Conservation (phyloP, 1,140 invertebrate species). For the Battus philenor region DNA sequence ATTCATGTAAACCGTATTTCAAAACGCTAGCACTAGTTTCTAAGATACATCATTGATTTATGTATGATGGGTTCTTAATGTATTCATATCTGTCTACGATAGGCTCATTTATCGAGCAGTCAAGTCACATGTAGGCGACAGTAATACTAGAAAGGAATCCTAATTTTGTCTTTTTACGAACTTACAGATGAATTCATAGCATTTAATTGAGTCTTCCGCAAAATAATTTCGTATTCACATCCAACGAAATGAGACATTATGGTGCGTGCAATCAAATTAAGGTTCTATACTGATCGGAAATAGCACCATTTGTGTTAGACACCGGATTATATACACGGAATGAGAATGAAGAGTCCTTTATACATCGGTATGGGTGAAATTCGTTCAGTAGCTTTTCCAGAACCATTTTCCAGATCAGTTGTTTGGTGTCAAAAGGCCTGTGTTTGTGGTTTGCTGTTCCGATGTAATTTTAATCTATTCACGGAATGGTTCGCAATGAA, state of each 20-base stretch:
- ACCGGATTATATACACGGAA: slow-evolving; percentile 6
- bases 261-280: slow-evolving; percentile 31
- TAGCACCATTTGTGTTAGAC: slow-evolving; percentile 17
- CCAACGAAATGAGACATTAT: slow-evolving; percentile 35
- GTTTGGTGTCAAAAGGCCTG: slow-evolving; percentile 16
- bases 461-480: slow-evolving; percentile 17
- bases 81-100: too few relatives aligned
- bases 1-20: too few relatives aligned
- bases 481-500: too few relatives aligned
- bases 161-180: slow-evolving; percentile 6
- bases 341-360: slow-evolving; percentile 7
- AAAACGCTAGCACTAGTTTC: too few relatives aligned
- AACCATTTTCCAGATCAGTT: slow-evolving; percentile 29
- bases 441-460: slow-evolving; percentile 24
- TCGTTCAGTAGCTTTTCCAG: slow-evolving; percentile 12
- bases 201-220: slow-evolving; percentile 19
- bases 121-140: too few relatives aligned
- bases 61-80: too few relatives aligned
- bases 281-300: slow-evolving; percentile 18
- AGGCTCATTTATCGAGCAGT: too few relatives aligned
- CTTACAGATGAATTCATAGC: slow-evolving; percentile 2
- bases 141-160: not conserved
- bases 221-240: slow-evolving; percentile 30
- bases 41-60: too few relatives aligned
- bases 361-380: slow-evolving; percentile 15